Evolutionary conservation across 2,113 vertebrate species (phyloP), one percentile per base, ranked within the genome.

Genomic region (Rhinoderma darwinii): DNA sequence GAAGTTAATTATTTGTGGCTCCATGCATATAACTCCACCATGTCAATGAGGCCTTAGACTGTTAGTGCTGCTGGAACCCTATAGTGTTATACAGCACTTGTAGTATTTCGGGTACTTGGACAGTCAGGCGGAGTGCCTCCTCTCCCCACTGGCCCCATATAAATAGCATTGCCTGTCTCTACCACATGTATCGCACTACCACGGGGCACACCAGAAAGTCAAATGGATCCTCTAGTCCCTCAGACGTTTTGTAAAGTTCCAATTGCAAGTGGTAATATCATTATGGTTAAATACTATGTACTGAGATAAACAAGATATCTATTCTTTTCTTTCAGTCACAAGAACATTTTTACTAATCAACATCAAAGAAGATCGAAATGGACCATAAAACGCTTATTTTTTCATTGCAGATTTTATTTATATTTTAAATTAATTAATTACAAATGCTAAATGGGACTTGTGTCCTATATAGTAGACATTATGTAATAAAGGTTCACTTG

Each of bases 401-500:
- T 51, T 77, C 12, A 32, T 47, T 32, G 47, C 44, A 77, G 51
- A 51, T 51, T 77, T 82, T 59, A 41, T 61, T 80, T 80, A 3
- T 72, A 20, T 72, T 81, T 27, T 22, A 82, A 66, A 66, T 9
- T 8, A 30, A 63, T 25, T 39, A 32, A 35, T 68, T 68, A 39
- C 6, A 39, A 11, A 82, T 47, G 59, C 37, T 8, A 4, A 82
- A 68, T 66, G 22, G n/a, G 68, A 82, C 25, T 30, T 10, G 9
- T 66, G 80, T 44, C 41, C n/a, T 47, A 10, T 22, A 82, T 43
- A 54, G 61, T 82, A 44, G 27, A 76, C 4, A 76, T 35, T 4
- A 76, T 25, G 17, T 44, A 82, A 68, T 82, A 82, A 47, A 82
- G 59, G 47, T 61, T 80, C 56, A 18, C 59, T 18, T 68, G 61